These are phyloP conservation scores for Trissolcus japonicus DNA, from an alignment of 2,888 invertebrate species.

Conservation along the genomic window DNA sequence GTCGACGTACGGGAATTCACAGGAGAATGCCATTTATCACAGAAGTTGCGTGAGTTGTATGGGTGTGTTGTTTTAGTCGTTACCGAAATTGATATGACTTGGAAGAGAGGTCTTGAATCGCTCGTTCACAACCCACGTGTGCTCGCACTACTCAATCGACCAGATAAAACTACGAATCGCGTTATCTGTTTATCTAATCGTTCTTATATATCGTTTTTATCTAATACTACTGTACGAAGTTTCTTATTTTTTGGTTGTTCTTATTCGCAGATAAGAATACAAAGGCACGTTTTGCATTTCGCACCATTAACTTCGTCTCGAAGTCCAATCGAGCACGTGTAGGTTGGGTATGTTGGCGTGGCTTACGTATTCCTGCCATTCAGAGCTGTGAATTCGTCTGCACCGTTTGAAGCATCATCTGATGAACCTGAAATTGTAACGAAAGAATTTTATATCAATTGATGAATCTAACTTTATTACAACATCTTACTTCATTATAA, in stretches of 20 bases:
- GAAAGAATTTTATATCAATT: background rate
- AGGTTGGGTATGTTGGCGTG: background rate
- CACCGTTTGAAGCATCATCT: slow-evolving; percentile 24
- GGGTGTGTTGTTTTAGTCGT: slow-evolving; percentile 1
- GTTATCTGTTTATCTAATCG: background rate
- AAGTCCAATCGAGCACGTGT: slow-evolving; percentile 16
- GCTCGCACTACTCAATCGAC: background rate
- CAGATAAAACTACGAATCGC: background rate
- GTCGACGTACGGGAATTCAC: slow-evolving; percentile 17
- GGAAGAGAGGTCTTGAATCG: slow-evolving; percentile 3
- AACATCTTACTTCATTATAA: too few relatives aligned
- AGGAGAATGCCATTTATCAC: slow-evolving; percentile 54
- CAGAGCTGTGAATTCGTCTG: background rate
- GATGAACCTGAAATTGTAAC: slow-evolving; percentile 15
- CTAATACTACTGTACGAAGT: slow-evolving; percentile 1
- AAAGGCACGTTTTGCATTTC: slow-evolving; percentile 40
- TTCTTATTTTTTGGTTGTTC: slow-evolving; percentile 10
- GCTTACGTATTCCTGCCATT: slow-evolving; percentile 35
- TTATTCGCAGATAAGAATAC: slow-evolving; percentile 22
- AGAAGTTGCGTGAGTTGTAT: slow-evolving; percentile 37
- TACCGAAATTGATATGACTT: slow-evolving; percentile 10
- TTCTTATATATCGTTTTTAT: slow-evolving; percentile 4
- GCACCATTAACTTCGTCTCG: slow-evolving; percentile 20
- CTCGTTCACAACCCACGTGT: slow-evolving; percentile 9
- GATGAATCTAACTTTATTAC: background rate